Base-by-base conservation (phyloP, 2,797 vertebrate species). In the Acropternis orthonyx region DNA sequence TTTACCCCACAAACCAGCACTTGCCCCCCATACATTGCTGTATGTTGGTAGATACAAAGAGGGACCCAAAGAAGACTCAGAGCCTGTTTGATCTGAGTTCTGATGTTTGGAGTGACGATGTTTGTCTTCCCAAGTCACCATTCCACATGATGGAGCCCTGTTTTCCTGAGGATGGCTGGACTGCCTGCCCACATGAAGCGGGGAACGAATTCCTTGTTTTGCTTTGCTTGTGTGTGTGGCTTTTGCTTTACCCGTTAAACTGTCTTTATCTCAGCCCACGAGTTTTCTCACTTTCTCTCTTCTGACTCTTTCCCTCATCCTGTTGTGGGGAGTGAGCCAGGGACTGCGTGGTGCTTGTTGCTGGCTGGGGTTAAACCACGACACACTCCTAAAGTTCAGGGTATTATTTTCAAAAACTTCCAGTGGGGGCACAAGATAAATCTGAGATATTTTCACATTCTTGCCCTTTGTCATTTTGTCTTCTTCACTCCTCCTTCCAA, bases 111-210 rank as follows among this genome's bases (percentile, higher is more conserved):
- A 37, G 24, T 9, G 32, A 12, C 4, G 1, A 32, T 37, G 14
- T n/a, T n/a, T 20, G 14, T 34, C 7, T 7, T 61, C 36, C 23
- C 11, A 6, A 46, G 23, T 2, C 18, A 22, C 65, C 0, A 0
- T 49, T 20, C 59, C 39, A 22, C 2, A 12, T 28, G 46, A 7
- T 5, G 19, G 22, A 62, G 34, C 14, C 23, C 71, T 48, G 77
- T 17, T 54, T n/a, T 66, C 14, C 72, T 43, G 44, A 28, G 2
- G 5, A 4, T 54, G 12, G 41, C 46, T 59, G 32, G 59, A 18
- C 58, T 52, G n/a, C 49, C n/a, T 48, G 58, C 22, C 12, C 8
- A 0, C 10, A 32, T 19, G 32, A 36, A n/a, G 17, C 26, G 36
- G 41, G 22, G 58, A 59, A 23, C 34, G 0, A 7, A 43, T 92